Percentiles rank a stretch among this genome's conserved stretches.
Evolutionary conservation across 2,888 invertebrate species (phyloP).

Genomic region (Resseliella maxima): DNA sequence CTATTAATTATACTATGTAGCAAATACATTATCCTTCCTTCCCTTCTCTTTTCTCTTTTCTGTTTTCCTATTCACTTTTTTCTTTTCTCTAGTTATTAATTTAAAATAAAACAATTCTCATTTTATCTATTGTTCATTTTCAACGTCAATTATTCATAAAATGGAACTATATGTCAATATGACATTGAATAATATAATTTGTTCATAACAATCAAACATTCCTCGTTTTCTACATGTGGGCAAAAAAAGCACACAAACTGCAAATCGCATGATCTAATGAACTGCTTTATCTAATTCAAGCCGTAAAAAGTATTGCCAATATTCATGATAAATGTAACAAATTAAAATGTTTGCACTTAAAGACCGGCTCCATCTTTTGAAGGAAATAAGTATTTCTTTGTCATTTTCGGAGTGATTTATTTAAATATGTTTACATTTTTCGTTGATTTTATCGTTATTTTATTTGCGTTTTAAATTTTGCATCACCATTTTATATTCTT

Average conservation of each 20-base stretch:
- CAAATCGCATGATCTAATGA: no score
- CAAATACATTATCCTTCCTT: background rate
- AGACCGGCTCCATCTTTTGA: background rate
- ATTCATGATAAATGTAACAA: background rate
- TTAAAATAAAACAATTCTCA: background rate
- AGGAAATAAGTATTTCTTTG: background rate
- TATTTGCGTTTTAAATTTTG: background rate
- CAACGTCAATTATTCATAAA: background rate
- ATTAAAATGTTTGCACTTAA: background rate
- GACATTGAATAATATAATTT: background rate
- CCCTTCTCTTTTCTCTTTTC: background rate
- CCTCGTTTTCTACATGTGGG: background rate
- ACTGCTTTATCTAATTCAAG: no score
- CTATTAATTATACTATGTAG: no score
- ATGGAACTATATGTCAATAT: background rate
- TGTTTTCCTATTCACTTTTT: background rate
- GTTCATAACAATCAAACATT: no score
- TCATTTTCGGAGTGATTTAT: background rate
- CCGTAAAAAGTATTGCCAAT: no score
- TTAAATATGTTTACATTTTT: background rate
- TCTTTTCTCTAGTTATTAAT: slow-evolving; percentile 18
- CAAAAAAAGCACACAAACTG: background rate
- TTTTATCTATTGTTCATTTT: background rate
- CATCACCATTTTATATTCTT: slow-evolving; percentile 22
- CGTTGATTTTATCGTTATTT: background rate